Evolutionary conservation across 1,140 invertebrate species (phyloP), one percentile per base, ranked within the genome.

Genomic region (Zaprionus gabonicus): DNA sequence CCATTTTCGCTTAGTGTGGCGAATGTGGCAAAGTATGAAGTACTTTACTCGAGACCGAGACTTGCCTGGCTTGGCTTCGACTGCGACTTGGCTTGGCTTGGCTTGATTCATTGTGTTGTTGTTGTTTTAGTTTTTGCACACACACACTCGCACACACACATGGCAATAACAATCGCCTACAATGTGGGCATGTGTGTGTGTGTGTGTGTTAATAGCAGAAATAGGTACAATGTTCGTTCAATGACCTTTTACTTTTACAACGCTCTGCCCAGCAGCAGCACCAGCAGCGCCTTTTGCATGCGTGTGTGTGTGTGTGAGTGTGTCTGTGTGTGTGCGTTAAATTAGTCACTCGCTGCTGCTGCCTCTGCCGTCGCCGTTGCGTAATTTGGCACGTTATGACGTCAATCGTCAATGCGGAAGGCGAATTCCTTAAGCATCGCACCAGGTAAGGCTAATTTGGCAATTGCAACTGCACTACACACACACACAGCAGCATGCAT

Each of bases 171-270:
- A 75, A 67, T 76, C 68, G 74, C 56, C 60, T 66, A 66, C 56
- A 36, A 51, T 51, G 58, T 64, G 66, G n/a, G n/a, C n/a, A 58
- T 51, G 36, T 72, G 60, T 34, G 28, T 53, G 23, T 56, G 28
- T 60, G 27, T 60, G 65, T 71, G 65, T 80, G 80, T 46, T 65
- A 76, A 79, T 79, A 68, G 69, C 73, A 78, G 78, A 84, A 90
- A 90, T 88, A 90, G 74, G 84, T 88, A 87, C 84, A 87, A 88
- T 84, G 71, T 88, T 79, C 85, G 84, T 90, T 80, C 84, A 88
- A 84, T 90, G 84, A 88, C 85, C 81, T 90, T 90, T 88, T 90
- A 90, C 81, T 81, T 88, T 88, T 84, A 81, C 85, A 88, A 69
- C 81, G 79, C 75, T 76, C 62, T 57, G 20, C 31, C 49, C 56